These are phyloP conservation scores for Vireo altiloquus DNA, from an alignment of 2,113 vertebrate species.

Conservation along the genomic window DNA sequence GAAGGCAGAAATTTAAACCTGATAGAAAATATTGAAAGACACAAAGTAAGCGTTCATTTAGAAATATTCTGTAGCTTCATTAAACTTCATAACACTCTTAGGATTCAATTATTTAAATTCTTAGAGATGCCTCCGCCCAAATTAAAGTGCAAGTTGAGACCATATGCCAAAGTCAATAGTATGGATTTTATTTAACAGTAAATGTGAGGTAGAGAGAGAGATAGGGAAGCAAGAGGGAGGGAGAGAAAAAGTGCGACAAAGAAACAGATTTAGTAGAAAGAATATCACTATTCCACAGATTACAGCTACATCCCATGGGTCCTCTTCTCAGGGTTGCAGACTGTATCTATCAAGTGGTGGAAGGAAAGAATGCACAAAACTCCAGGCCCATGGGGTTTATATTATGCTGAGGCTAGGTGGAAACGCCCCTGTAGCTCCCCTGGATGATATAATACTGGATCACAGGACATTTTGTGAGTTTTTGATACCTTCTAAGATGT, in stretches of 20 bases:
- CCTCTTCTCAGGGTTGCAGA: too few relatives aligned
- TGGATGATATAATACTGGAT: not conserved
- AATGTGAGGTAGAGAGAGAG: not conserved
- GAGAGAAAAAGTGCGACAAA: not conserved
- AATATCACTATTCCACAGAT: not conserved
- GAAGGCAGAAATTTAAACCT: not conserved
- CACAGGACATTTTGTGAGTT: not conserved
- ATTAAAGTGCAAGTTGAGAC: not conserved
- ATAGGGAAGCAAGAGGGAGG: not conserved
- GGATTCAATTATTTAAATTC: not conserved
- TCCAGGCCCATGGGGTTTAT: not conserved
- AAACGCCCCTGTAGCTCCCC: accelerated
- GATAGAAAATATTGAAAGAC: not conserved
- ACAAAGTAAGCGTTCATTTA: not conserved
- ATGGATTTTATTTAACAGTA: not conserved
- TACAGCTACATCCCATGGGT: not conserved
- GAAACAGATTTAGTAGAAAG: not conserved
- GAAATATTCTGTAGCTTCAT: not conserved
- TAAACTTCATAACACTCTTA: not conserved
- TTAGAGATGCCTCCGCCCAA: not conserved
- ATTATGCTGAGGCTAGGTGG: not conserved
- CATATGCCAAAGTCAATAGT: not conserved
- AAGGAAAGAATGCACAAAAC: not conserved
- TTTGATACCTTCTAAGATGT: not conserved
- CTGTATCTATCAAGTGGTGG: not conserved